phyloP scores from a whole-genome alignment of 2,113 vertebrate species.

The Pluvianellus socialis region DNA sequence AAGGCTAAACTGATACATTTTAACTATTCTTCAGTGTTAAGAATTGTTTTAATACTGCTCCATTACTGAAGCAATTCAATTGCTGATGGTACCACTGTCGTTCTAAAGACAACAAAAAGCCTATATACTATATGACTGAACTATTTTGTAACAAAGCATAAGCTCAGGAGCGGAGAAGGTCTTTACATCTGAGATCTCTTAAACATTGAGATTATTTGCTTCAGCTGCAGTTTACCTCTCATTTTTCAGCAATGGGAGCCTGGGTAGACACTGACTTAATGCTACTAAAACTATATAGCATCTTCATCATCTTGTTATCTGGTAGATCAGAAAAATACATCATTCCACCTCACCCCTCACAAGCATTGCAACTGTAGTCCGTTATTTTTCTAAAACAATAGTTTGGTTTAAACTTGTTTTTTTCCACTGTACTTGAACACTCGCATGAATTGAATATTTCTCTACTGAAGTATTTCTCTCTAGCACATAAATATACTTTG shows the following conservation, averaged over 20 bases:
- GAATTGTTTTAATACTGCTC: not conserved
- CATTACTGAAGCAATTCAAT: not conserved
- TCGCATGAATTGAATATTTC: not conserved
- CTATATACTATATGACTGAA: not conserved
- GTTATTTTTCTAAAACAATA: not conserved
- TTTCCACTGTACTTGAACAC: not conserved
- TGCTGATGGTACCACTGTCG: not conserved
- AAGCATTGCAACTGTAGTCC: rapidly evolving
- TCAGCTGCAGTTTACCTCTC: not conserved
- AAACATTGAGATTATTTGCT: not conserved
- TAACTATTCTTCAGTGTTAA: not conserved
- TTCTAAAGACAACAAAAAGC: not conserved
- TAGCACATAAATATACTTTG: not conserved
- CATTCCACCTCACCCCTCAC: not conserved
- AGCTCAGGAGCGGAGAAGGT: not conserved
- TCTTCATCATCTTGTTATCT: not conserved
- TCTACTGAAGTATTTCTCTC: not conserved
- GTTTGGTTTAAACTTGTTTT: not conserved
- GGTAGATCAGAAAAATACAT: not conserved
- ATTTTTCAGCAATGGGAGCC: not conserved
- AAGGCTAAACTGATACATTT: not conserved
- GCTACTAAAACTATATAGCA: not conserved
- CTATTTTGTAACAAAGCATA: not conserved
- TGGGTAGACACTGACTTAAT: not conserved
- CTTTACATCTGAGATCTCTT: not conserved